A percentile compares a stretch with the other conserved stretches of the same genome.
phyloP scores from a whole-genome alignment of 2,797 vertebrate species.

The Loris lydekkerianus region DNA sequence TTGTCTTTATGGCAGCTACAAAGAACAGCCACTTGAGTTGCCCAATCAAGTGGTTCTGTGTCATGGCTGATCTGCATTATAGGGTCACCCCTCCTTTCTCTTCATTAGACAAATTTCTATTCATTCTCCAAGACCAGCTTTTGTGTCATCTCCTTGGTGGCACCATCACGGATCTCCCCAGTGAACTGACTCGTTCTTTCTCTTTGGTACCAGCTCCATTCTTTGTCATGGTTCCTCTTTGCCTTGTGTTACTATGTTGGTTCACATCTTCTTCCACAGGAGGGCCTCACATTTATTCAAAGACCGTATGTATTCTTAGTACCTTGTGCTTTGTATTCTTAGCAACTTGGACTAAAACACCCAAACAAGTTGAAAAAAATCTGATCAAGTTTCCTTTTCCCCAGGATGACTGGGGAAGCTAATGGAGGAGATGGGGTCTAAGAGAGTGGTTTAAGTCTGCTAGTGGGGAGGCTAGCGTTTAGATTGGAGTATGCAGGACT shows the following conservation, averaged over 20 bases:
- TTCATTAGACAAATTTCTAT: background rate
- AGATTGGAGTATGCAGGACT: too few relatives aligned
- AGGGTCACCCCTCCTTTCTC: background rate
- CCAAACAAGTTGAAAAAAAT: background rate
- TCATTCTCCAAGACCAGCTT: background rate
- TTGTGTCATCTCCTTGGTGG: background rate
- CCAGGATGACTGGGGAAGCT: background rate
- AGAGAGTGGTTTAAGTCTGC: background rate
- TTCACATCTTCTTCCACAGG: background rate
- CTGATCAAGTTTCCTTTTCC: background rate
- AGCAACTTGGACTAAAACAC: background rate
- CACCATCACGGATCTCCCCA: background rate
- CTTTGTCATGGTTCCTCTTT: background rate
- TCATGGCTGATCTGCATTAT: background rate
- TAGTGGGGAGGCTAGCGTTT: background rate
- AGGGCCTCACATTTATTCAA: background rate
- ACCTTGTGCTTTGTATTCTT: background rate
- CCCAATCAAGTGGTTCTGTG: background rate
- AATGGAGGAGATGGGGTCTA: background rate
- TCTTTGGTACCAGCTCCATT: background rate
- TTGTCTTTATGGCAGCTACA: background rate
- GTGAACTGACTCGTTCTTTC: background rate
- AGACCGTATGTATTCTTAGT: background rate
- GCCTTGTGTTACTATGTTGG: background rate
- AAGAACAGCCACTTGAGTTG: background rate